Evolutionary conservation across 2,888 invertebrate species (phyloP), one percentile per base, ranked within the genome.

Genomic region (Eupithecia dodoneata): DNA sequence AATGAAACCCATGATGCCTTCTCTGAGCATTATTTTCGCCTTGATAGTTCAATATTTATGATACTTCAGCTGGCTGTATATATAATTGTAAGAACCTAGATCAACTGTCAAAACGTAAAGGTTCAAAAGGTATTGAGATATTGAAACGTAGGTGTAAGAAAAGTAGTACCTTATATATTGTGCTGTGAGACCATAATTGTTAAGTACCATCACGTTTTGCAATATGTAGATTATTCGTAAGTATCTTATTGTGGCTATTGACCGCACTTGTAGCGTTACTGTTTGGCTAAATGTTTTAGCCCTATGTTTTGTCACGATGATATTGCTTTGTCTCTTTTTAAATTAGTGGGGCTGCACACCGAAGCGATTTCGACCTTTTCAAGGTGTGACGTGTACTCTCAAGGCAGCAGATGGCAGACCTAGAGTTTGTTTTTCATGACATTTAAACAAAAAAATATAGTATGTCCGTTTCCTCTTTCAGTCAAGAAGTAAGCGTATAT

Each of bases 1-100:
- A 76, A 71, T 76, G 52, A 72, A 71, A 82, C 90, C 93, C 93
- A 90, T 88, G 92, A 93, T 93, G 93, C 93, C 93, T 93, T 93
- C 88, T 89, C 63, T 71, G 52, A 47, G 52, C 44, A 42, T 75
- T 78, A 47, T 86, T 89, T 91, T 89, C 89, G 90, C 89, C 87
- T 83, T 85, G 84, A 81, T 85, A 79, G 86, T 81, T 84, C 81
- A 79, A 76, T 83, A 82, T 84, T 47, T 41, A 47, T 47, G 30
- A 84, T 83, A 81, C 80, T 82, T 81, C 85, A 80, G 84, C 84
- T 82, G 83, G 75, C 73, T 90, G 88, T 91, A 88, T 83, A 89
- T 89, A 88, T 83, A 84, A 85, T 83, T 82, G 70, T 82, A 83
- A 83, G 73, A 83, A 83, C 81, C 47, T 47, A 47, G 47, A 78